These are phyloP conservation scores for Ptyas mucosa DNA, from an alignment of 2,113 vertebrate species.

Conservation along the genomic window DNA sequence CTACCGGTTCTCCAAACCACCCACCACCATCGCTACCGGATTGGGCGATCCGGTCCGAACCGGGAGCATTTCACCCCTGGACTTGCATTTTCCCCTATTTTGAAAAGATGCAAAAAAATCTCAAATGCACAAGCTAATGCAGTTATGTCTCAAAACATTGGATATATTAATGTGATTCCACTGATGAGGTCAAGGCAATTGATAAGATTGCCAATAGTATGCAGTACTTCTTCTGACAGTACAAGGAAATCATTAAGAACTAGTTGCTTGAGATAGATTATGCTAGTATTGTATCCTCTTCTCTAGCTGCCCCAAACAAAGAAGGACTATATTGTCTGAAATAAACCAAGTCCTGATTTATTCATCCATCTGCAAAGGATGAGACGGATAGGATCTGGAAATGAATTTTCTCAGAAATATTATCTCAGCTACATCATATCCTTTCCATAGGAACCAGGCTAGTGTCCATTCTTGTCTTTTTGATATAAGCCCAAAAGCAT, in stretches of 20 bases:
- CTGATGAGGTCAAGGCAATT: not conserved
- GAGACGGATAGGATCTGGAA: not conserved
- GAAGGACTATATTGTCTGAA: not conserved
- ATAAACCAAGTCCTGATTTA: not conserved
- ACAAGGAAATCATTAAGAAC: not conserved
- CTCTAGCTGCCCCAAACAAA: not conserved
- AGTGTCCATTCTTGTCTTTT: not conserved
- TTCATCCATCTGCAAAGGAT: not conserved
- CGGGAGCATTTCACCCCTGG: not conserved
- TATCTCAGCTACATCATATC: not conserved
- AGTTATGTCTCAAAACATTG: not conserved
- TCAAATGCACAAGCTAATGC: not conserved
- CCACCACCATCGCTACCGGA: too few relatives aligned
- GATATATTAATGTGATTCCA: too few relatives aligned
- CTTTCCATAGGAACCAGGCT: not conserved
- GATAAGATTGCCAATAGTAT: not conserved
- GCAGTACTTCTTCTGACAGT: not conserved
- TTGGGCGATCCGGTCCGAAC: too few relatives aligned
- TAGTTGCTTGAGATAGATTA: not conserved
- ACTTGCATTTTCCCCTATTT: not conserved
- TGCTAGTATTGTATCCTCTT: not conserved
- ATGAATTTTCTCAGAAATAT: not conserved
- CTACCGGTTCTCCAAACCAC: too few relatives aligned
- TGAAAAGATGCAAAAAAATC: not conserved
- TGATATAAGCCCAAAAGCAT: not conserved